These are phyloP conservation scores for Acanthococcus lagerstroemiae DNA, from an alignment of 2,888 invertebrate species.

Conservation along the genomic window DNA sequence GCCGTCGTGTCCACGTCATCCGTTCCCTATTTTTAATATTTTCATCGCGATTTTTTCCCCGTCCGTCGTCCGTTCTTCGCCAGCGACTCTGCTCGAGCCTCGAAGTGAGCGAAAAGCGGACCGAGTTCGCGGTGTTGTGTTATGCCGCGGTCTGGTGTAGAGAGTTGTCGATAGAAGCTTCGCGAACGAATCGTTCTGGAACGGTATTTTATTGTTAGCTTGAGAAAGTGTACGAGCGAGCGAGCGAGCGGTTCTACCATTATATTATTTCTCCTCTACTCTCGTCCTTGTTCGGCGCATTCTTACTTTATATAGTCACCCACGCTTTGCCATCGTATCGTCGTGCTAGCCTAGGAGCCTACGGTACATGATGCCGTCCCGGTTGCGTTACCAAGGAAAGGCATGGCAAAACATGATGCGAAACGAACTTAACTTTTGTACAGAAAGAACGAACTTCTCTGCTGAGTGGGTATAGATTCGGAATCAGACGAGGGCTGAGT, in stretches of 20 bases:
- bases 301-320: constrained; percentile 31
- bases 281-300: constrained; percentile 25
- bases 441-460: no score
- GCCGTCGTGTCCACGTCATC: no score
- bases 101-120: no score
- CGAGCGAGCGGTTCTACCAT: background rate
- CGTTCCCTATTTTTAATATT: no score
- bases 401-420: no score
- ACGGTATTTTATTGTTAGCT: constrained; percentile 16
- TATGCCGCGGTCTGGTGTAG: background rate
- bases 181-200: constrained; percentile 24
- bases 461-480: no score
- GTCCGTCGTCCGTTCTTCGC: no score
- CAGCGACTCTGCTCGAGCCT: no score
- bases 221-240: constrained; percentile 8
- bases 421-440: no score
- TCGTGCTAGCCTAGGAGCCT: background rate
- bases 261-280: constrained; percentile 16
- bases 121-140: background rate
- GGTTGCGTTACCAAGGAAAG: background rate
- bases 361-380: background rate
- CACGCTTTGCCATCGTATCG: constrained; percentile 25
- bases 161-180: background rate
- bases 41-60: no score
- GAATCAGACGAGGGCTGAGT: no score